Evolutionary conservation across 64 coral and sea anemone genomes (phyloP), one percentile per base, ranked within the genome.

Genomic region (Trachythela sp.): DNA sequence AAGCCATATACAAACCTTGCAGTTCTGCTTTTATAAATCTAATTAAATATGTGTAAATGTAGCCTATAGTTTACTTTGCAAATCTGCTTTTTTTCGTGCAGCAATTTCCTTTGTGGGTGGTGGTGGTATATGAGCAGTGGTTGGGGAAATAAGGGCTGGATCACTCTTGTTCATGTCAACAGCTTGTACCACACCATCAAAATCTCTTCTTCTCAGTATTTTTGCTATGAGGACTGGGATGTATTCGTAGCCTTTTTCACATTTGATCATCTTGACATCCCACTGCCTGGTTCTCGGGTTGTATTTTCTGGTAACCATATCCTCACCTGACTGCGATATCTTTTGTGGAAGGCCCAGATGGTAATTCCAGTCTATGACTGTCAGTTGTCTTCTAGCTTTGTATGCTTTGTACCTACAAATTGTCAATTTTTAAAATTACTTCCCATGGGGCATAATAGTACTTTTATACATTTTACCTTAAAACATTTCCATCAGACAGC

Each of bases 301-400:
- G 85, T 86, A 86, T 36, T 86, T 86, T 30, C 48, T 1, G 18
- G 51, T 45, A 20, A 56, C 48, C 15, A 45, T 86, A 9, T 35
- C 6, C 1, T 58, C 45, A 56, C 85, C 85, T 9, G 48, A 29
- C 15, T 86, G 24, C 26, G 85, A 22, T 20, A 9, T 50, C 33
- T 15, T 45, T 37, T 33, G 32, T 33, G 40, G 30, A 38, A 54
- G 85, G 40, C 27, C 48, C 0, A 56, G 5, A 17, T 86, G 85
- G 54, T 22, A 86, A 35, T 86, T 86, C 85, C 85, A 86, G 30
- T 86, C 85, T 2, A 86, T 86, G 20, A 48, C 85, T 36, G 85
- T 36, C 42, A 86, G 54, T 35, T 86, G 85, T 58, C 54, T 27
- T 34, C 85, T 49, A 27, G 85, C 85, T 58, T 86, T 86, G 42